Percentiles rank a stretch among this genome's conserved stretches.
These are phyloP conservation scores for Anthophora plumipes DNA, from an alignment of 2,888 invertebrate genomes.

Conservation along the genomic window DNA sequence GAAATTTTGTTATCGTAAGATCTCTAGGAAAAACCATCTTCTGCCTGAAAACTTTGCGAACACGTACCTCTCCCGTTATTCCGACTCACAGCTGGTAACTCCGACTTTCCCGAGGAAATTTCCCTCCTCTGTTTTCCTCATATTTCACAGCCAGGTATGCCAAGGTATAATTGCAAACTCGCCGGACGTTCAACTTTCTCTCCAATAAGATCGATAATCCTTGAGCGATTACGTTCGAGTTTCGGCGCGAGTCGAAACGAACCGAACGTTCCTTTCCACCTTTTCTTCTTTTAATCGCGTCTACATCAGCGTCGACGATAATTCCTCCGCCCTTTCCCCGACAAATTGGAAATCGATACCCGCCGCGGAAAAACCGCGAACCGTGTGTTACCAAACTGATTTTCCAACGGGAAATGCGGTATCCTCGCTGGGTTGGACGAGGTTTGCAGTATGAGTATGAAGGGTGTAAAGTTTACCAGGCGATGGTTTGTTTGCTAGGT, in stretches of 20 bases:
- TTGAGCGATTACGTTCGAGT: conserved; percentile 41
- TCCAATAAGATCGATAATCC: conserved; percentile 44
- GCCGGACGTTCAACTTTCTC: conserved; percentile 20
- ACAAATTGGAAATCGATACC: conserved; percentile 70
- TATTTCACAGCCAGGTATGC: conserved; percentile 9
- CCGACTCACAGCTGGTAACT: background rate
- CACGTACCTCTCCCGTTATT: background rate
- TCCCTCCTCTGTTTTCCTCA: background rate
- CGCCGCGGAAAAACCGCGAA: conserved; percentile 27
- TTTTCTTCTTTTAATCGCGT: conserved; percentile 44
- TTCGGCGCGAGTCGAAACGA: conserved; percentile 9
- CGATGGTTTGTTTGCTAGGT: background rate
- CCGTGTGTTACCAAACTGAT: conserved; percentile 25
- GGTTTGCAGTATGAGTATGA: background rate
- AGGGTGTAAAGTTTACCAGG: background rate
- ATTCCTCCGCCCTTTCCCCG: conserved; percentile 57
- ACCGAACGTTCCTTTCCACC: conserved; percentile 1
- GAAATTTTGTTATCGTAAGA: too few species aligned
- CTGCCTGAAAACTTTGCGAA: background rate
- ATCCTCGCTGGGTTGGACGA: background rate
- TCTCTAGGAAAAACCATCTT: background rate
- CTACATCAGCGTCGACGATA: conserved; percentile 51
- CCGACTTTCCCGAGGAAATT: background rate
- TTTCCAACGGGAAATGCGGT: conserved; percentile 6
- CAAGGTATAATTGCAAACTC: conserved; percentile 19